Evolutionary conservation across 2,888 invertebrate species (phyloP), one percentile per base, ranked within the genome.

Genomic region (Ophion slaviceki): DNA sequence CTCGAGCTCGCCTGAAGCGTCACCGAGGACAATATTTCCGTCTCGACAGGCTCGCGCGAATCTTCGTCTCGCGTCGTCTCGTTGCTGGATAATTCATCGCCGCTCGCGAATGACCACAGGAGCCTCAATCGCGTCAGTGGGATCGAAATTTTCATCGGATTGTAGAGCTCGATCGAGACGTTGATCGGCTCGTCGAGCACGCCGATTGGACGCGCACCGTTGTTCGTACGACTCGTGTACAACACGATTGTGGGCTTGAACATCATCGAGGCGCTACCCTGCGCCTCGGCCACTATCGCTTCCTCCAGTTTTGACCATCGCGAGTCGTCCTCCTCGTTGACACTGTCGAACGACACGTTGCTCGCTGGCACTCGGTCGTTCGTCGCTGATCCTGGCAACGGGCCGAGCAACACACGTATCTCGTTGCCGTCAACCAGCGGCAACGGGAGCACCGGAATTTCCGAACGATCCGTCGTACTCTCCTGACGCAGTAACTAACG

Each of bases 181-280:
- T 97, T 96, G 78, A 98, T 96, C 0, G 97, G 97, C 93, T 99
- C 98, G 92, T 97, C 96, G 89, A 97, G 95, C 71, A 97, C 96
- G 11, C 96, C 96, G 32, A 96, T 94, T 2, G 98, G 97, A 90
- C 95, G 96, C 10, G 62, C 24, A 72, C 94, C 94, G 88, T 96
- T 96, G 86, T 97, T 96, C 81, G 96, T 96, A 81, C 95, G 95
- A 87, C 95, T 95, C 0, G 96, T 96, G 92, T 97, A 97, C 77
- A 98, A 94, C 87, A 97, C 96, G 45, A 97, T 94, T 1, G 96
- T 96, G 0, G 98, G 98, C 91, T 97, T 97, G 93, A 98, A 98
- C 87, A 97, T 96, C 95, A 97, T 96, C 6, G 97, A 96, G 32
- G 96, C 95, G 2, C 95, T 95, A 72, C 96, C 96, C 82, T 96